Evolutionary conservation across 2,113 vertebrate species (phyloP).

Genomic region (Myodes glareolus): DNA sequence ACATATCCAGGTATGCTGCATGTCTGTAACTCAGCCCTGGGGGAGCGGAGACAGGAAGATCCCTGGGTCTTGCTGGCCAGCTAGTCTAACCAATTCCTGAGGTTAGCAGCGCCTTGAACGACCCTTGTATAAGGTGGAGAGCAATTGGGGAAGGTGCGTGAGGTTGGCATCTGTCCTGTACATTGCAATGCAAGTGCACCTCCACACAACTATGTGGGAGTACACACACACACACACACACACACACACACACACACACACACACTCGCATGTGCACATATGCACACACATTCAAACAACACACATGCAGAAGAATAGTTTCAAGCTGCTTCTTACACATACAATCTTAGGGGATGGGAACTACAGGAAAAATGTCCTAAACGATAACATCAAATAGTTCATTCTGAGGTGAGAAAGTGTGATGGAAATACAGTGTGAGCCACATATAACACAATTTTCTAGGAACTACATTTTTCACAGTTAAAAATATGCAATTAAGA

Average conservation of each 20-base stretch:
- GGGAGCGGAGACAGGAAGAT: no score
- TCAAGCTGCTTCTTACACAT: background rate
- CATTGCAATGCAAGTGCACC: background rate
- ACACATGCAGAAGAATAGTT: background rate
- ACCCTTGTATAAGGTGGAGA: no score
- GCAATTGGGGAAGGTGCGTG: background rate
- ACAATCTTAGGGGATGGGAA: background rate
- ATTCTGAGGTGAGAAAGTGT: background rate
- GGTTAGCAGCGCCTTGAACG: background rate
- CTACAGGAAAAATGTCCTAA: background rate
- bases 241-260: background rate
- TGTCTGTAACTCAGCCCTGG: background rate
- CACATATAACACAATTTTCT: background rate
- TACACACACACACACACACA: background rate
- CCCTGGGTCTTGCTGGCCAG: background rate
- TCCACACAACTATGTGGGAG: background rate
- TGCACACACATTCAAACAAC: background rate
- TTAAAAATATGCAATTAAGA: background rate
- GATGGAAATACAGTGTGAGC: background rate
- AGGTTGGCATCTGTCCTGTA: background rate
- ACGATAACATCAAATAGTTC: background rate
- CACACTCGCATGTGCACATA: background rate
- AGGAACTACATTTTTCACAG: background rate
- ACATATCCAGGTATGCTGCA: background rate
- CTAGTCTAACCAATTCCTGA: background rate